Percentiles rank a stretch among this genome's conserved stretches.
phyloP scores from a whole-genome alignment of 2,113 vertebrate species.

The Phaethon lepturus region DNA sequence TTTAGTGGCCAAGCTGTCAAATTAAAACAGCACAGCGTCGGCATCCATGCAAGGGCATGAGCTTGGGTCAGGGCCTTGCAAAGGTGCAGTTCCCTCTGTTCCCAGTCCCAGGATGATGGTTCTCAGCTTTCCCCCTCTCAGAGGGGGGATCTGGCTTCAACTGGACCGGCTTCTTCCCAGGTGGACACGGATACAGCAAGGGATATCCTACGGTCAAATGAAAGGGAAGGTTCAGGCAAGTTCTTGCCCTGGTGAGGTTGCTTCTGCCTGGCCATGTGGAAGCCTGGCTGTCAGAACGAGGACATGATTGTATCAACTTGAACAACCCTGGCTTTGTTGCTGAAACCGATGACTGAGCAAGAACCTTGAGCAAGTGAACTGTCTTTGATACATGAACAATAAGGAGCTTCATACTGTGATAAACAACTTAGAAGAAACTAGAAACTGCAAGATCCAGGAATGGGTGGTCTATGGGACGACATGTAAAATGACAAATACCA shows the following conservation, averaged over 20 bases:
- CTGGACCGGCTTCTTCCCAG: background rate
- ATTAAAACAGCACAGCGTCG: background rate
- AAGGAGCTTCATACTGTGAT: too few species aligned
- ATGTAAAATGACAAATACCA: too few species aligned
- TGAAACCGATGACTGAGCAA: too few species aligned
- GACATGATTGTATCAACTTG: too few species aligned
- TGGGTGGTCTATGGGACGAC: too few species aligned
- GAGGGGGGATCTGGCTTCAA: background rate
- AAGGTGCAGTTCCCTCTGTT: background rate
- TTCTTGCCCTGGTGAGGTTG: background rate
- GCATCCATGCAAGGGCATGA: background rate
- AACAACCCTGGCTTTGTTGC: too few species aligned
- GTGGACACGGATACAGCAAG: rapidly evolving
- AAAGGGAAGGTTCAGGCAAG: background rate
- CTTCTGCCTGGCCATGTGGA: background rate
- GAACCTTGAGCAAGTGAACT: too few species aligned
- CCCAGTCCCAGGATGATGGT: background rate
- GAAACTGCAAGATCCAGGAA: too few species aligned
- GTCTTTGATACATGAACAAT: too few species aligned
- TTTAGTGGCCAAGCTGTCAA: background rate
- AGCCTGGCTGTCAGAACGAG: too few species aligned
- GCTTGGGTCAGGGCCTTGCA: background rate
- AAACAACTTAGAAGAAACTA: too few species aligned
- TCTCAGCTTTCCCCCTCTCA: background rate
- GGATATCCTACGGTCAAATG: background rate